These are phyloP conservation scores for Ginglymostoma cirratum DNA, from an alignment of 2,113 vertebrate genomes.

Conservation along the genomic window DNA sequence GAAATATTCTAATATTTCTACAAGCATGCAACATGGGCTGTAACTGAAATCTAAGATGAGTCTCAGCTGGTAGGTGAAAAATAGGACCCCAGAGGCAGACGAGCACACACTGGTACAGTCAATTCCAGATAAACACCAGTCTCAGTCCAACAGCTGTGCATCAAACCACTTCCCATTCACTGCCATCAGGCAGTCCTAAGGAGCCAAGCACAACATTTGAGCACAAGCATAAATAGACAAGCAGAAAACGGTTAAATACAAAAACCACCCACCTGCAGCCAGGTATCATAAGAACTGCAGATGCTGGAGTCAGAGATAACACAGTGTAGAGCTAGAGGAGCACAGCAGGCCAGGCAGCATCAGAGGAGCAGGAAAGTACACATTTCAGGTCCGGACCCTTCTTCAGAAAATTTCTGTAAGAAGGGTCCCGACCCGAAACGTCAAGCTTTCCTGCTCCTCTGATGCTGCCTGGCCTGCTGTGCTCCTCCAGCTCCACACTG, in stretches of 20 bases:
- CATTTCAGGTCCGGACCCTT: too few relatives aligned
- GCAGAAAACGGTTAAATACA: not conserved
- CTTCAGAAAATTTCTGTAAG: too few relatives aligned
- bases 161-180: slow-evolving; percentile 30
- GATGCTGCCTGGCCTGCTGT: too few relatives aligned
- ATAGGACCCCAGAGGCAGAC: not conserved
- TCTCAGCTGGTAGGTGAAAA: slow-evolving; percentile 8
- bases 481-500: too few relatives aligned
- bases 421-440: too few relatives aligned
- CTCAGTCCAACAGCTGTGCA: slow-evolving; percentile 26
- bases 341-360: too few relatives aligned
- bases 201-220: slow-evolving; percentile 22
- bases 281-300: not conserved
- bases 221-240: slow-evolving; percentile 23
- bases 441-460: too few relatives aligned
- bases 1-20: not conserved
- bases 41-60: not conserved
- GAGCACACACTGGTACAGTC: slow-evolving; percentile 20
- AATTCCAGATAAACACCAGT: slow-evolving; percentile 17
- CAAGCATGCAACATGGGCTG: not conserved
- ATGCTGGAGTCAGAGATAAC: too few relatives aligned
- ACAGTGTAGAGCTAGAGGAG: too few relatives aligned
- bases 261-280: not conserved
- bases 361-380: too few relatives aligned
- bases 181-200: not conserved